Conservation (phyloP, 2,113 vertebrate genomes). For the Perognathus longimembris region DNA sequence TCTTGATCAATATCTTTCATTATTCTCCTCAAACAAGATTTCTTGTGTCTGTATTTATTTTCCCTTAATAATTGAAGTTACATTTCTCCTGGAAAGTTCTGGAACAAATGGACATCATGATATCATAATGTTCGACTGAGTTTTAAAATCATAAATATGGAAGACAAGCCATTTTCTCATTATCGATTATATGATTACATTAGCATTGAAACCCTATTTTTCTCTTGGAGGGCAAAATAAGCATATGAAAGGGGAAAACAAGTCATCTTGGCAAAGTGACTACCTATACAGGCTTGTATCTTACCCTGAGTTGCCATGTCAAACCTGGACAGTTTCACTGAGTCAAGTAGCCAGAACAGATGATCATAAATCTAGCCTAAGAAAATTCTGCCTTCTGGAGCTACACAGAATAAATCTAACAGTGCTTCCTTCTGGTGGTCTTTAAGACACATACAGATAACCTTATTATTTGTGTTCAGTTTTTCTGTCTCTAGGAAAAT, state of each 20-base stretch:
- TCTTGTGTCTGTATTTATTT: background rate
- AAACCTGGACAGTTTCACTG: background rate
- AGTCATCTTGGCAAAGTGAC: background rate
- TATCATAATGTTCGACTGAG: background rate
- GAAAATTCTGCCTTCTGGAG: background rate
- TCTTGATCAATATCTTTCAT: too few species aligned
- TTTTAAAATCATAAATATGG: background rate
- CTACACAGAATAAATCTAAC: background rate
- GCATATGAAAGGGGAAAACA: background rate
- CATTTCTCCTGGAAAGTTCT: constrained; percentile 9
- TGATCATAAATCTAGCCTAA: background rate
- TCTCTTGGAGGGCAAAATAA: background rate
- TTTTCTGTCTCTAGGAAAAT: background rate
- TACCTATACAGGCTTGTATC: background rate
- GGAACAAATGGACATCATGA: background rate
- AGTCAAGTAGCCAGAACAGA: background rate
- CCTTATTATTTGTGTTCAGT: background rate
- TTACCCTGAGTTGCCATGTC: background rate
- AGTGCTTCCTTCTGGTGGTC: background rate
- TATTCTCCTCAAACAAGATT: background rate
- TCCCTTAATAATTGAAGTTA: background rate
- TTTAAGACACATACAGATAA: background rate
- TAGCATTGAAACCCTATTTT: background rate
- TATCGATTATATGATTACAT: background rate
- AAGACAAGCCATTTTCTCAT: constrained; percentile 26